Conservation (phyloP, 2,113 vertebrate species). For the Gopherus flavomarginatus region DNA sequence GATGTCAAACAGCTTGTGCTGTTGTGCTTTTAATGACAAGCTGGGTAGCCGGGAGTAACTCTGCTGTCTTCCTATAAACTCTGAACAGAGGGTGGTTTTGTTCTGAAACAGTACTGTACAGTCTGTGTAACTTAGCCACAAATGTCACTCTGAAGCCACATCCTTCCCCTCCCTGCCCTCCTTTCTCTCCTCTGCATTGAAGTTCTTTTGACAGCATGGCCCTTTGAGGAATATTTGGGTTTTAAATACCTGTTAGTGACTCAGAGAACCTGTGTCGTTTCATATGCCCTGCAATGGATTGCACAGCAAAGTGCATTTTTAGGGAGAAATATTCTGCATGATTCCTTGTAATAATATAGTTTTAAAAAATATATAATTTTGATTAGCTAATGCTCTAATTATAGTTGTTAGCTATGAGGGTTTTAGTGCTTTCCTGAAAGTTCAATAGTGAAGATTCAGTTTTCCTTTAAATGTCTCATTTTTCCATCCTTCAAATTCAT, state of each 20-base stretch:
- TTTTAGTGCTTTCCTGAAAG: constrained; percentile 11
- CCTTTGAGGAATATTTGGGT: neutral
- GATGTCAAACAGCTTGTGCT: neutral
- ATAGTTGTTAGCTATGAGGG: neutral
- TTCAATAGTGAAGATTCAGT: neutral
- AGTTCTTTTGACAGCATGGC: neutral
- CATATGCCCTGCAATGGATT: neutral
- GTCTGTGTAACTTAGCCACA: constrained; percentile 10
- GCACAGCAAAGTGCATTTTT: neutral
- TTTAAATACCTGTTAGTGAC: constrained; percentile 18
- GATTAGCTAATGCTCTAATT: constrained; percentile 50
- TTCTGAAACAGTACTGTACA: constrained; percentile 58
- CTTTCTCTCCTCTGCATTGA: neutral
- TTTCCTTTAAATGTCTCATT: neutral
- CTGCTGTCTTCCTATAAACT: constrained; percentile 36
- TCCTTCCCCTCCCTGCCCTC: neutral
- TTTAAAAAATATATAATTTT: neutral
- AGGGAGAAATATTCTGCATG: neutral
- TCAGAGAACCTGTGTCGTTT: neutral
- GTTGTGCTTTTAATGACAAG: constrained; percentile 35
- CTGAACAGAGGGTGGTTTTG: constrained; percentile 64
- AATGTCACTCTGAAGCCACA: neutral
- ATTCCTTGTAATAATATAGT: constrained; percentile 21
- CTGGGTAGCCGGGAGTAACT: neutral
- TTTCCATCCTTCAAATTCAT: neutral